These are phyloP conservation scores for Lithosia quadra DNA, from an alignment of 2,888 invertebrate genomes.

Conservation along the genomic window DNA sequence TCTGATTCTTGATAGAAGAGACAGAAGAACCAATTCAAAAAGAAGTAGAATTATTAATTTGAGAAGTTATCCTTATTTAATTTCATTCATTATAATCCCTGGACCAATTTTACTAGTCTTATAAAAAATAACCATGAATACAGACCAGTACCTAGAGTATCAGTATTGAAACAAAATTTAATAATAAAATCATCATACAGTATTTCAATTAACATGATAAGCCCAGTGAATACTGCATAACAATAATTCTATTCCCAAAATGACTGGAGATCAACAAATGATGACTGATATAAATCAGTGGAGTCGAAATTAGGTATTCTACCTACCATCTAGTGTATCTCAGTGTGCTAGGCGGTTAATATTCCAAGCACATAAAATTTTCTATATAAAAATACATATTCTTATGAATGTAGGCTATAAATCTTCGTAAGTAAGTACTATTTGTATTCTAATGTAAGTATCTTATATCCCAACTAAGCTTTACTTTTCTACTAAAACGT, in stretches of 20 bases:
- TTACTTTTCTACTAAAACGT: slow-evolving; percentile 81
- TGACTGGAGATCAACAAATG: background rate
- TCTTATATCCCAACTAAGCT: slow-evolving; percentile 78
- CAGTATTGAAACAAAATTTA: background rate
- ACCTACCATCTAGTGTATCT: slow-evolving; percentile 28
- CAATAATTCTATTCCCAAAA: background rate
- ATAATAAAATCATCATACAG: background rate
- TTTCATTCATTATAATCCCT: slow-evolving; percentile 3
- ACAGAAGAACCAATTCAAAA: background rate
- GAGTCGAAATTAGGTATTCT: background rate
- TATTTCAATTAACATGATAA: background rate
- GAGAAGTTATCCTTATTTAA: background rate
- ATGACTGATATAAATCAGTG: background rate
- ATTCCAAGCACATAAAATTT: slow-evolving; percentile 30
- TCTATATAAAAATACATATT: slow-evolving; percentile 71
- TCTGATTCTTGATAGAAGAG: background rate
- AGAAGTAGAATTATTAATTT: background rate
- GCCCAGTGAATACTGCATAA: background rate
- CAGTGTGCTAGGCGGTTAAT: slow-evolving; percentile 63
- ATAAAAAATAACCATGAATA: background rate
- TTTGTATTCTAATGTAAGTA: slow-evolving; percentile 74
- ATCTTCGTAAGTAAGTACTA: slow-evolving; percentile 75
- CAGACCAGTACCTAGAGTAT: background rate
- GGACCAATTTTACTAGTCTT: slow-evolving; percentile 20
- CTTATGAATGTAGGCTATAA: slow-evolving; percentile 85